Conservation (phyloP, 2,888 invertebrate genomes). For the Agapetus fuscipes region DNA sequence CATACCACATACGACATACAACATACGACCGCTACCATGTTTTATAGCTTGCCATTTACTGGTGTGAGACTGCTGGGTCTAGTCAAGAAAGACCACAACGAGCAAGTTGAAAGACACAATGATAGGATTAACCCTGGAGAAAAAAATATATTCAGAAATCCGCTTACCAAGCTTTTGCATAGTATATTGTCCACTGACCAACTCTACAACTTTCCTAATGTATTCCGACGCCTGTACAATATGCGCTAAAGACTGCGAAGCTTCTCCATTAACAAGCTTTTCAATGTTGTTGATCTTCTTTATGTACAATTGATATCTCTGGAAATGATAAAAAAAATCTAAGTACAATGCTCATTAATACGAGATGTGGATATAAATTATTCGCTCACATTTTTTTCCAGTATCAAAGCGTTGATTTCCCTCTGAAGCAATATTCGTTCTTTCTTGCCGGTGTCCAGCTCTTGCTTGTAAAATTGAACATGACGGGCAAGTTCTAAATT, state of each 20-base stretch:
- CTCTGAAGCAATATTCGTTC: slow-evolving; percentile 37
- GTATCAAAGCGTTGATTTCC: slow-evolving; percentile 35
- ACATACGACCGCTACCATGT: too few species aligned
- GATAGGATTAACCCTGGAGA: too few species aligned
- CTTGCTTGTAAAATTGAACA: slow-evolving; percentile 37
- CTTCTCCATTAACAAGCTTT: slow-evolving; percentile 5
- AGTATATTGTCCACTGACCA: neutral
- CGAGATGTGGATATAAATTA: neutral
- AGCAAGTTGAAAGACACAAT: too few species aligned
- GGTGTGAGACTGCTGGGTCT: too few species aligned
- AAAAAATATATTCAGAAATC: too few species aligned
- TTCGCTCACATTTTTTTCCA: slow-evolving; percentile 36
- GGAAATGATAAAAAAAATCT: slow-evolving; percentile 12
- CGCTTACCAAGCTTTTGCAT: neutral
- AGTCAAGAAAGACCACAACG: too few species aligned
- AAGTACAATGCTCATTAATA: neutral
- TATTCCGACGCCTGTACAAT: slow-evolving; percentile 12
- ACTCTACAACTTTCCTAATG: slow-evolving; percentile 9
- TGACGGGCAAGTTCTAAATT: slow-evolving; percentile 37
- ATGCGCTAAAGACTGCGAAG: slow-evolving; percentile 5
- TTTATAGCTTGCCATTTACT: too few species aligned
- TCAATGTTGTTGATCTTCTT: slow-evolving; percentile 12
- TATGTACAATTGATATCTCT: slow-evolving; percentile 13
- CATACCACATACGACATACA: too few species aligned
- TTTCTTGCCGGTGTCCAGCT: slow-evolving; percentile 33